A percentile compares a stretch with the other conserved stretches of the same genome.
Evolutionary conservation across 2,113 vertebrate genomes (phyloP).

Genomic region (Laterallus jamaicensis): DNA sequence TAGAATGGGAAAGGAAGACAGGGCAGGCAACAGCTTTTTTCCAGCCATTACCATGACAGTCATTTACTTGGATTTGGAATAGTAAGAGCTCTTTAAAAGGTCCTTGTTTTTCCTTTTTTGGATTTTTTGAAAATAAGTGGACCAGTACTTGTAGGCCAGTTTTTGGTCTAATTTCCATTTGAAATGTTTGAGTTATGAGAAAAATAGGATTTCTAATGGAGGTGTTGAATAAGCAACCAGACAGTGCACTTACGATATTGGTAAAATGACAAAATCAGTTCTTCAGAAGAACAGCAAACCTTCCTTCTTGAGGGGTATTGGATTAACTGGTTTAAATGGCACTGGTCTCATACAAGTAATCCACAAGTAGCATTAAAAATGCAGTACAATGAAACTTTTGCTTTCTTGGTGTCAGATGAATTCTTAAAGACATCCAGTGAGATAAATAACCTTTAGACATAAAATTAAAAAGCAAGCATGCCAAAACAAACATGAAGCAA

Average conservation of each 20-base stretch:
- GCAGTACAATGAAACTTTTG: neutral
- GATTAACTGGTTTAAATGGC: constrained; percentile 43
- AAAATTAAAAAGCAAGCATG: neutral
- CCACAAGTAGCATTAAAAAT: neutral
- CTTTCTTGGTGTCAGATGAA: neutral
- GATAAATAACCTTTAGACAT: neutral
- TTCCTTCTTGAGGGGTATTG: constrained; percentile 4
- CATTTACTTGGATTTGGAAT: neutral
- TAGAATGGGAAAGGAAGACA: neutral
- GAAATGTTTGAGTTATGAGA: constrained; percentile 30
- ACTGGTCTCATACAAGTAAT: constrained; percentile 3
- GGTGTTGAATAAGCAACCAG: constrained; percentile 12
- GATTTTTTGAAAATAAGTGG: neutral
- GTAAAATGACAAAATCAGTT: neutral
- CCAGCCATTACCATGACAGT: neutral
- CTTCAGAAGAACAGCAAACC: neutral
- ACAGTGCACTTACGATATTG: neutral
- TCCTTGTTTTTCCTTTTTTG: neutral
- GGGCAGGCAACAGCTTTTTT: neutral
- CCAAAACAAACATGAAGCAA: neutral
- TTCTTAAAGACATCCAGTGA: neutral
- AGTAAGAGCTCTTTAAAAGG: neutral
- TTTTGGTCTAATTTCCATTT: constrained; percentile 6
- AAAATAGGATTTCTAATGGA: constrained; percentile 43
- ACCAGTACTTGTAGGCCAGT: neutral